Evolutionary conservation across 2,888 invertebrate species (phyloP), one percentile per base, ranked within the genome.

Genomic region (Pristionchus entomophagus): DNA sequence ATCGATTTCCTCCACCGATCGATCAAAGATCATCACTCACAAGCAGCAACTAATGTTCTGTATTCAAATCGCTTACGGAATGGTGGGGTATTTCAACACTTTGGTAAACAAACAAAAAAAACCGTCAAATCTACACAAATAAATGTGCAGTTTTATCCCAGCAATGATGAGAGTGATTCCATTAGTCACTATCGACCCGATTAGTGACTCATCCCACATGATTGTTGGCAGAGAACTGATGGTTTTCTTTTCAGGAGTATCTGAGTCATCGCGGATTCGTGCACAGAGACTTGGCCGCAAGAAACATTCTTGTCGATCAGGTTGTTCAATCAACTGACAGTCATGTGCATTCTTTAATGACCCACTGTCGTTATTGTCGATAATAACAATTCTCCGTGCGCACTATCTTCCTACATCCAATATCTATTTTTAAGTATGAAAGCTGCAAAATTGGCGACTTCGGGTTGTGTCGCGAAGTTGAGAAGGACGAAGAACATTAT

Each of bases 11-110:
- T 82, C 82, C 26, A 38, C 38, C 26, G 82, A 82, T 14, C 26
- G 59, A 59, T 82, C 82, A 59, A 82, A 82, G 82, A 82, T 82
- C 82, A 82, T 82, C 59, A 82, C 82, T 26, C 59, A 56, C 41
- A 82, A 59, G n/a, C 56, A 82, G 26, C 82, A 82, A 59, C 26
- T 82, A 14, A 82, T 82, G 82, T 82, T 82, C 59, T 56, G 38
- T 29, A 59, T 82, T 6, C 82, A 82, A 29, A 82, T 82, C 38
- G 82, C 59, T 1, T 82, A 82, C 41, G 82, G 82, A 82, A 38
- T 82, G 82, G 82, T 82, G 45, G 5, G 29, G 4, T 59, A 26
- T 22, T 5, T 14, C 12, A 5, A 56, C 5, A 14, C 10, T 22
- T 12, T n/a, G n/a, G n/a, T n/a, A n/a, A n/a, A n/a, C n/a, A n/a